Evolutionary conservation across 2,113 vertebrate genomes (phyloP), one percentile per base, ranked within the genome.

Genomic region (Andinoacara biseriatus): DNA sequence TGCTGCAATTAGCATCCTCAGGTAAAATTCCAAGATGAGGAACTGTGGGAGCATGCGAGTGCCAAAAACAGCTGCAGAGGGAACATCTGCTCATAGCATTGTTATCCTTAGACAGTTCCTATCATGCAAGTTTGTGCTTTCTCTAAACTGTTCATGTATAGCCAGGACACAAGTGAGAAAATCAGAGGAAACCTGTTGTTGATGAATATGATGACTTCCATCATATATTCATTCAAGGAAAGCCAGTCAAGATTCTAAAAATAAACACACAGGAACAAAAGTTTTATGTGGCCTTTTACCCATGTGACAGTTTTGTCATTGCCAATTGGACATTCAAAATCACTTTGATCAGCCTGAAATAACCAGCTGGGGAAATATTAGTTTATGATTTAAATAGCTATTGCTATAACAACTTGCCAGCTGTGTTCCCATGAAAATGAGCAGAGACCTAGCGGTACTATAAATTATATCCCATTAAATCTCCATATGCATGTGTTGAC

Each of bases 41-140:
- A 91, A 82, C 83, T 65, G 77, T 74, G 72, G 58, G 52, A 31
- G 56, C 78, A 20, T 54, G 14, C 13, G 58, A 84, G 83, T 52
- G 78, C 82, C 80, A 82, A 91, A 90, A 92, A 87, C 87, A 92
- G 80, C 90, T 90, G 87, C 72, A 33, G 62, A 18, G 67, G 85
- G 90, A 90, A 94, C 88, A 87, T 92, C 74, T 88, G 62, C 43
- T 82, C 63, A 58, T 56, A 61, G 86, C 65, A 91, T 94, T 94
- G 93, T 93, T 92, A 84, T 89, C 22, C 35, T 61, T 74, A 76
- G 38, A 76, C 4, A 69, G 40, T 18, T 78, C n/a, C 60, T 58
- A 81, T 85, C 79, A 80, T 82, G 76, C 63, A 74, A 2, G 18
- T 76, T 78, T 69, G 17, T 10, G n/a, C 75, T 13, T 76, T 78